Conservation (phyloP, 2,888 invertebrate genomes). For the Troilus luridus region DNA sequence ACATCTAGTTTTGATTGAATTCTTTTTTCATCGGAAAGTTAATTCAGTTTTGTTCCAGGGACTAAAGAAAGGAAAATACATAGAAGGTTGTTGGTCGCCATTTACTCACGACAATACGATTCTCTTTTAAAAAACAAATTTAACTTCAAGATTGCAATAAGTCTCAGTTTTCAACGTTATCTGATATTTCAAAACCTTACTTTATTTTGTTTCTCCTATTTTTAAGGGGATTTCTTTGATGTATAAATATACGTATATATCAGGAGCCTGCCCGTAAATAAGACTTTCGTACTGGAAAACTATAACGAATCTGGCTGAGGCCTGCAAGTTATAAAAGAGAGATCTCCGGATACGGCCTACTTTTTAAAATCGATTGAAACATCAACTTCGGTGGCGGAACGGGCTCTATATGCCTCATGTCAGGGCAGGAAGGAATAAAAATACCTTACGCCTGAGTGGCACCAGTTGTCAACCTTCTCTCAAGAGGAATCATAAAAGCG, state of each 20-base stretch:
- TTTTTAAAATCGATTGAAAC: background rate
- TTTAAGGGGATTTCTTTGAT: background rate
- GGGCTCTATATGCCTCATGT: background rate
- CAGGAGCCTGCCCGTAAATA: background rate
- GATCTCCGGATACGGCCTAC: background rate
- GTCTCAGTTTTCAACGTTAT: background rate
- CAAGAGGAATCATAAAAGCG: conserved; percentile 5
- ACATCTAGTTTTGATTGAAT: background rate
- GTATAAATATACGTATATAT: background rate
- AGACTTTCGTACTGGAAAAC: background rate
- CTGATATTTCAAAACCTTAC: background rate
- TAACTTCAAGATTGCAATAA: background rate
- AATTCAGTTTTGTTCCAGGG: background rate
- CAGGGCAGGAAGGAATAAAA: background rate
- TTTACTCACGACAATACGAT: conserved; percentile 10
- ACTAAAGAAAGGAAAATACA: conserved; percentile 3
- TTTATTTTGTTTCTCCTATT: background rate
- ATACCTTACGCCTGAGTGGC: background rate
- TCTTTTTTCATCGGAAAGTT: background rate
- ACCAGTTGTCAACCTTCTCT: background rate
- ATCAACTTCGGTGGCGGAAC: background rate
- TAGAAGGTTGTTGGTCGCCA: background rate
- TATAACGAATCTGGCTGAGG: background rate
- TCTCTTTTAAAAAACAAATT: background rate
- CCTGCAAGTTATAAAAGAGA: background rate